Percentiles rank a stretch among this genome's conserved stretches.
Evolutionary conservation across 2,797 vertebrate genomes (phyloP).

Genomic region (Cynodonichthys magdalenae): DNA sequence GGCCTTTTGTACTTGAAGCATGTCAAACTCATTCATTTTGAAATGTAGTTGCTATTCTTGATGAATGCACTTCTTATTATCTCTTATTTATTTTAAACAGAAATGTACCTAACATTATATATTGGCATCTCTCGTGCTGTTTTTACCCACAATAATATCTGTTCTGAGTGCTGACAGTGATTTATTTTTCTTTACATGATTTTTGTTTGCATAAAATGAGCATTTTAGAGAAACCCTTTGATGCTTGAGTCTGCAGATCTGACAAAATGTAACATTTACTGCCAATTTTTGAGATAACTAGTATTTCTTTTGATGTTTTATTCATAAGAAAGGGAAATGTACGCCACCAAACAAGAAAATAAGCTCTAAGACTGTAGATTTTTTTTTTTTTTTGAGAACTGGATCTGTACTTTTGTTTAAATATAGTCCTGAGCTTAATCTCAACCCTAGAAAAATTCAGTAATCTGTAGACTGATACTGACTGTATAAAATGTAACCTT

Average conservation of each 20-base stretch:
- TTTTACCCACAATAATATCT: not conserved
- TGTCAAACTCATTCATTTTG: too few relatives aligned
- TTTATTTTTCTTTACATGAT: conserved; percentile 1
- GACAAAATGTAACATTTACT: conserved; percentile 5
- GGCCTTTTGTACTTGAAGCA: too few relatives aligned
- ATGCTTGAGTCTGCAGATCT: not conserved
- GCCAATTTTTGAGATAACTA: not conserved
- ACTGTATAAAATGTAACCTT: conserved; percentile 45
- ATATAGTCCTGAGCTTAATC: conserved; percentile 15
- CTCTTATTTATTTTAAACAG: too few relatives aligned
- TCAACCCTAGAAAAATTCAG: conserved; percentile 11
- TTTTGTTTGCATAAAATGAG: not conserved
- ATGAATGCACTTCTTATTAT: not conserved
- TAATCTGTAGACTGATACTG: conserved; percentile 25
- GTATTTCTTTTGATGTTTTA: not conserved
- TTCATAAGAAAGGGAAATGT: not conserved
- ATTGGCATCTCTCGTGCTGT: not conserved
- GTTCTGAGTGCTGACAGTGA: not conserved
- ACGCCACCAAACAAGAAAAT: not conserved
- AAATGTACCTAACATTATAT: not conserved
- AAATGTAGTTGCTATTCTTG: not conserved
- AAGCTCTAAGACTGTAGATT: not conserved
- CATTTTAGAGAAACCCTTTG: conserved; percentile 1
- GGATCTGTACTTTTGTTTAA: conserved; percentile 1
- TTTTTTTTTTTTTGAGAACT: not conserved